Base-by-base conservation (phyloP, 2,888 invertebrate species). In the Sceliomorpha sp. region DNA sequence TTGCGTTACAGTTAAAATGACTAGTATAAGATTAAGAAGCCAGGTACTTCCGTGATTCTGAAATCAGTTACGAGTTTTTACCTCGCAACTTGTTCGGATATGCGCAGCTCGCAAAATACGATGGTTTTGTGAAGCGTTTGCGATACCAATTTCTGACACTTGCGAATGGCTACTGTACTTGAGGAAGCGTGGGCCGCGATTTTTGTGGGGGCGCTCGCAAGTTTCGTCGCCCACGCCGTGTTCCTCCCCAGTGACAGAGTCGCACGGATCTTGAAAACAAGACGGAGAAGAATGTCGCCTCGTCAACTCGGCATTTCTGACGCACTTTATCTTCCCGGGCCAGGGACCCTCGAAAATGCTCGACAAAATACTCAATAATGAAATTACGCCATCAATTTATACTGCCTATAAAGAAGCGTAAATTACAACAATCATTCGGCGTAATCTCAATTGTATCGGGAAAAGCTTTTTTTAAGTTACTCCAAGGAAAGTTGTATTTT, bases 231-330 rank as follows among this genome's bases (percentile, higher is more conserved):
- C 66, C 53, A 67, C 67, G 42, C 36, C 12, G 42, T 17, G 53
- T 48, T 37, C 37, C 48, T 55, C 44, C 42, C 58, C 10, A 15
- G 51, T 67, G 59, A 67, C 67, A 60, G 59, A 67, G 60, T 60
- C 60, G 36, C 67, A 36, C 37, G 42, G 60, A 67, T 67, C 67
- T 60, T 44, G 42, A 42, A 67, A 31, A 48, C 45, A 48, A 55
- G 36, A 36, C 36, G n/a, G 15, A 6, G 36, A 36, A 15, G 67
- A 55, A 60, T 60, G 67, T 60, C 48, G 44, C 40, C 29, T 44
- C 40, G 59, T 34, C 59, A 59, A 58, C 48, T 59, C 37, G 37
- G 53, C 58, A 51, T 64, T 20, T 58, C 37, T 50, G 27, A 36
- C 32, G 39, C 64, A 24, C 36, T 58, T 66, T 58, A 47, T 58